Evolutionary conservation across 1,140 invertebrate species (phyloP), one percentile per base, ranked within the genome.

Genomic region (Caerostris extrusa): DNA sequence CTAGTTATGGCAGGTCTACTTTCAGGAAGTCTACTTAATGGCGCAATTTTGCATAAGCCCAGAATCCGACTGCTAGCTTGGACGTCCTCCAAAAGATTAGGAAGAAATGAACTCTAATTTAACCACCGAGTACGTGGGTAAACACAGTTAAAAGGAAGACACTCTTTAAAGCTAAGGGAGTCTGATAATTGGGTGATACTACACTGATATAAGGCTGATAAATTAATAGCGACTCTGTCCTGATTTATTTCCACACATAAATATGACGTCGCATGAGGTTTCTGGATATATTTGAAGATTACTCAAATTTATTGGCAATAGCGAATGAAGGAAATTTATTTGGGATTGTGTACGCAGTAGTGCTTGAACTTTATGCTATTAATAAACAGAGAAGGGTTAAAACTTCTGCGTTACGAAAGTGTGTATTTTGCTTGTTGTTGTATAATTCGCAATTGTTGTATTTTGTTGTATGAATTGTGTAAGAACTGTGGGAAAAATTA

Each of bases 81-180:
- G 64, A 90, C 12, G 56, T 7, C 69, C 34, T 67, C 89, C 64
- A 90, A 81, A 57, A 55, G 64, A 56, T 56, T 57, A 50, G 53
- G 14, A 50, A 17, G 67, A 92, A 71, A 77, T 86, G 81, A 14
- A 86, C 77, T 86, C 71, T 69, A 94, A 94, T 83, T 81, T 91
- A 87, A 82, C 93, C 69, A 61, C 55, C 17, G 56, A 53, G 17
- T 56, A 91, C 53, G 57, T 55, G 34, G 10, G 69, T 53, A 56
- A 60, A 60, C 55, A 91, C 82, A n/a, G 50, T 57, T 7, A 7
- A 14, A 34, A 5, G 50, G 34, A 77, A 77, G 5, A 6, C 55
- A n/a, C 56, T 58, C 82, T 57, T 7, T 19, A 83, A 56, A 14
- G 3, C 6, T 77, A 12, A 77, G 7, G 50, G n/a, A 19, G 12